Evolutionary conservation across 2,113 vertebrate genomes (phyloP).

Genomic region (Turnix velox): DNA sequence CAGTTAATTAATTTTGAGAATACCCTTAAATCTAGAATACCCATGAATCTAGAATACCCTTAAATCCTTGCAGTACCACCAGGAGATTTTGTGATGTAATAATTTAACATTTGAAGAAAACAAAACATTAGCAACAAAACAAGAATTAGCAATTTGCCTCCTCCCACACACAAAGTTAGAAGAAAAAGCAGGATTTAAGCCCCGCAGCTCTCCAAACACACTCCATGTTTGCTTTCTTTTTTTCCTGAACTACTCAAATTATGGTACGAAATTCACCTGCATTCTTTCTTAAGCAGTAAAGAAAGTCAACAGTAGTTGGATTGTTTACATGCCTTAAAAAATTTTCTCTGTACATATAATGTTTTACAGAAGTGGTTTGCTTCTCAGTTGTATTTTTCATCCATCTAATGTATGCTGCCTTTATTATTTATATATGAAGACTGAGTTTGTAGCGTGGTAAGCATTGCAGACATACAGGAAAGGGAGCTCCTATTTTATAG

Average conservation of each 20-base stretch:
- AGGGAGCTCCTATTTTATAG: background rate
- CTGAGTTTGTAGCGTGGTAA: background rate
- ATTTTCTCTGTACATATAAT: background rate
- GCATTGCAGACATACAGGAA: background rate
- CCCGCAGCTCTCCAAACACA: background rate
- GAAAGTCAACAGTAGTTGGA: background rate
- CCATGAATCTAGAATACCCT: background rate
- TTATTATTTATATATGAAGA: background rate
- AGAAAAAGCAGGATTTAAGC: background rate
- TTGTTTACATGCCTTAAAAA: background rate
- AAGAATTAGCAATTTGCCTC: background rate
- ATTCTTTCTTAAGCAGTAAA: background rate
- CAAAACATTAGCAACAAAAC: background rate
- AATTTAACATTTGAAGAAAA: background rate
- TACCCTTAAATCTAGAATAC: background rate
- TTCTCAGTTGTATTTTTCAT: background rate
- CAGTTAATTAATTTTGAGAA: rapidly evolving
- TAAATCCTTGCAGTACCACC: background rate
- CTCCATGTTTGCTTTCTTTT: background rate
- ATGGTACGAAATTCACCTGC: background rate
- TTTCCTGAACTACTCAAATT: rapidly evolving
- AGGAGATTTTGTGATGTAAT: background rate
- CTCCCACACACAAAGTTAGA: background rate
- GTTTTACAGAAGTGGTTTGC: background rate
- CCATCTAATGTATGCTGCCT: background rate